Percentiles rank a stretch among this genome's conserved stretches.
Evolutionary conservation across 2,888 invertebrate genomes (phyloP).

Genomic region (Perizoma affinitatum): DNA sequence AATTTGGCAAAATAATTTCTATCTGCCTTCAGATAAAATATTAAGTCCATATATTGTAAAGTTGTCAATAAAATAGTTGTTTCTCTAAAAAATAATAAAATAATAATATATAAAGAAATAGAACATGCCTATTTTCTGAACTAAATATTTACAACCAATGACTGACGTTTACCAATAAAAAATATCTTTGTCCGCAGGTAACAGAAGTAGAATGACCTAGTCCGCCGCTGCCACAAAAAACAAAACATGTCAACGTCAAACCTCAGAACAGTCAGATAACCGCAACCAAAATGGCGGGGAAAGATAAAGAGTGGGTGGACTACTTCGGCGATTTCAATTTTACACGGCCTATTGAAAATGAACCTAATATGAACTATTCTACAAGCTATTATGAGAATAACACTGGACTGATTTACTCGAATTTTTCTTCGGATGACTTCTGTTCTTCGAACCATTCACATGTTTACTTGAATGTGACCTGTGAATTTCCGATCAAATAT

Average conservation of each 20-base stretch:
- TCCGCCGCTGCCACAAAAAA: conserved; percentile 27
- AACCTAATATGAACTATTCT: conserved; percentile 44
- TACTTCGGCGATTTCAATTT: conserved; percentile 57
- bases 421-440: conserved; percentile 70
- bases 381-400: conserved; percentile 59
- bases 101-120: no score
- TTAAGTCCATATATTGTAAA: no score
- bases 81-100: no score
- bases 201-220: conserved; percentile 33
- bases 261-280: conserved; percentile 55
- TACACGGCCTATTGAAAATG: conserved; percentile 35
- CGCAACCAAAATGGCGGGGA: conserved; percentile 61
- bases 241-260: conserved; percentile 40
- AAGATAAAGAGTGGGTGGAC: conserved; percentile 64
- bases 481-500: conserved; percentile 86
- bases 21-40: no score
- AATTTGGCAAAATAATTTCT: no score
- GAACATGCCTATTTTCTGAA: no score
- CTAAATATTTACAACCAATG: no score
- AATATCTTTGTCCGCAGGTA: conserved; percentile 37
- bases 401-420: conserved; percentile 57
- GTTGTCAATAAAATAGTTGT: no score
- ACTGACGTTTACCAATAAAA: conserved; percentile 5
- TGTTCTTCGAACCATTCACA: conserved; percentile 73
- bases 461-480: conserved; percentile 86